Percentiles rank a stretch among this genome's conserved stretches.
These are phyloP conservation scores for Natator depressus DNA, from an alignment of 2,113 vertebrate genomes.

Conservation along the genomic window DNA sequence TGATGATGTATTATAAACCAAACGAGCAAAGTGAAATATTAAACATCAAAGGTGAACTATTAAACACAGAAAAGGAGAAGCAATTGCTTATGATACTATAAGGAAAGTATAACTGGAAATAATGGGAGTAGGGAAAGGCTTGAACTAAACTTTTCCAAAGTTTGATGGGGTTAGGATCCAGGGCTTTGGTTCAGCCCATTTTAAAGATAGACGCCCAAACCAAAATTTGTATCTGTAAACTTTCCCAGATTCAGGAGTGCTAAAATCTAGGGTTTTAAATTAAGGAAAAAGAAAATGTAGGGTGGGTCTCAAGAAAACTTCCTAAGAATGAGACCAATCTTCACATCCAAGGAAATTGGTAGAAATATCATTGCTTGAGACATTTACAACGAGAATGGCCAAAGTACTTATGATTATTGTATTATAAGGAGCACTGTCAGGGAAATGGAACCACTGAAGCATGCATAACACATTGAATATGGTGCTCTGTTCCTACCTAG, in stretches of 20 bases:
- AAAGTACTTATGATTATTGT: background rate
- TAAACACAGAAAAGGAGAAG: background rate
- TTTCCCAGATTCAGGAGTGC: background rate
- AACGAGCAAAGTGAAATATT: constrained; percentile 10
- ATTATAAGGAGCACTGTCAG: background rate
- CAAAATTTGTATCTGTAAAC: background rate
- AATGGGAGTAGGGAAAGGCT: background rate
- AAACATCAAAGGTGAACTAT: constrained; percentile 20
- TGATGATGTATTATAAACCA: background rate
- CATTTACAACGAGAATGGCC: background rate
- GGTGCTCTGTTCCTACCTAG: background rate
- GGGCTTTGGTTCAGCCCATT: background rate
- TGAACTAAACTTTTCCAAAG: background rate
- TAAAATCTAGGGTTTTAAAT: background rate
- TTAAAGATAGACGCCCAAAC: background rate
- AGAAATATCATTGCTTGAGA: background rate
- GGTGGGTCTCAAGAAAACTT: background rate
- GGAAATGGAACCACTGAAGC: background rate
- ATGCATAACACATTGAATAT: background rate
- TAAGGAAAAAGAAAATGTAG: background rate
- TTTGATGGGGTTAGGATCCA: background rate
- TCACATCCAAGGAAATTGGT: constrained; percentile 16
- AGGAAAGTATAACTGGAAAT: background rate
- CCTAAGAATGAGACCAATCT: background rate
- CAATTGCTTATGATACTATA: constrained; percentile 4